These are phyloP conservation scores for Carcinoscorpius rotundicauda DNA, from an alignment of 1,140 invertebrate genomes.

Conservation along the genomic window DNA sequence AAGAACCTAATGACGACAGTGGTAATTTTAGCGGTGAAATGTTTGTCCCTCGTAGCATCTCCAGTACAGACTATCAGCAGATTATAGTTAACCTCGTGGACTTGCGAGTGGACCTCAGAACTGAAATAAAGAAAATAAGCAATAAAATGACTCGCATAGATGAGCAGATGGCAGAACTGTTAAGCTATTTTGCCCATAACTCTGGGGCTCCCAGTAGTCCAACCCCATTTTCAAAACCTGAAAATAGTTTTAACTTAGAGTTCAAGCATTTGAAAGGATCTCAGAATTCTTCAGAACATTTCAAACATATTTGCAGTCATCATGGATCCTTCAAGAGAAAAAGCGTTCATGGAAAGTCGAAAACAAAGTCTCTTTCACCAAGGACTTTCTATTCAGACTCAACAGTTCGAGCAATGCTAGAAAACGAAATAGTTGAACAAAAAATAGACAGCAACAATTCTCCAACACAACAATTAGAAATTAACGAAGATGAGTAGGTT, in stretches of 20 bases:
- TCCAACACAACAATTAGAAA: too few relatives aligned
- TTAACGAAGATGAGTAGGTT: too few relatives aligned
- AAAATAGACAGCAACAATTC: slow-evolving; percentile 15
- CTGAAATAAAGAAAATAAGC: slow-evolving; percentile 70
- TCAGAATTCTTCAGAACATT: too few relatives aligned
- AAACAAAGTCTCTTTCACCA: slow-evolving; percentile 7
- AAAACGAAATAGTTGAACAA: slow-evolving; percentile 33
- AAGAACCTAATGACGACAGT: slow-evolving; percentile 1
- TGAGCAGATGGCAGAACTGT: slow-evolving; percentile 52
- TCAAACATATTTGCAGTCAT: too few relatives aligned
- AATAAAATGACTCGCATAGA: slow-evolving; percentile 69
- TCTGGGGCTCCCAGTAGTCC: not conserved
- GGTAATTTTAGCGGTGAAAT: not conserved
- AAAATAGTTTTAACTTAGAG: not conserved
- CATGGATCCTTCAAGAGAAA: slow-evolving; percentile 5
- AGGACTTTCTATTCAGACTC: slow-evolving; percentile 15
- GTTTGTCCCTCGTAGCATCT: not conserved
- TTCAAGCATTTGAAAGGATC: too few relatives aligned
- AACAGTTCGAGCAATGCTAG: slow-evolving; percentile 27
- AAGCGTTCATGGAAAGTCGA: slow-evolving; percentile 10
- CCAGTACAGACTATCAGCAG: slow-evolving; percentile 47
- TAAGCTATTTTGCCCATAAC: slow-evolving; percentile 8
- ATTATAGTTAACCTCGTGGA: slow-evolving; percentile 70
- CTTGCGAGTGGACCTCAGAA: slow-evolving; percentile 70
- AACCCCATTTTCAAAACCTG: slow-evolving; percentile 13